These are phyloP conservation scores for Argyrosomus regius DNA, from an alignment of 2,797 vertebrate species.

Conservation along the genomic window DNA sequence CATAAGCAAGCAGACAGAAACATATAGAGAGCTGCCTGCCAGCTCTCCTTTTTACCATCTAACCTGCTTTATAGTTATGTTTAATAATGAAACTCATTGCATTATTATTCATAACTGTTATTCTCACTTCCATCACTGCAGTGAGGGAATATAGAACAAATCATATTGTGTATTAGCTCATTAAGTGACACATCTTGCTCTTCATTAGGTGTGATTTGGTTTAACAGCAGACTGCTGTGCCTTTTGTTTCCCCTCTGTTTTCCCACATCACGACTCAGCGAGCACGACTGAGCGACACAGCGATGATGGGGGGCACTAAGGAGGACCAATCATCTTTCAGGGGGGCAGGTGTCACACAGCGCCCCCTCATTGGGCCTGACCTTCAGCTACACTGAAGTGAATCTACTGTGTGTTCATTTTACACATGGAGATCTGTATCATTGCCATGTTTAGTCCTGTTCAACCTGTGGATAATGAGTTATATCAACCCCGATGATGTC, in stretches of 20 bases:
- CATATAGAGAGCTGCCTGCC: background rate
- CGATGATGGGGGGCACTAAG: conserved; percentile 1
- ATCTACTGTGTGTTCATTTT: background rate
- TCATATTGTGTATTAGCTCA: conserved; percentile 8
- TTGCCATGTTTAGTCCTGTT: background rate
- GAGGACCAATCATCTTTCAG: background rate
- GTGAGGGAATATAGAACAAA: conserved; percentile 5
- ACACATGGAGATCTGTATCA: background rate
- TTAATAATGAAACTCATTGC: conserved; percentile 14
- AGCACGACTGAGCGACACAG: background rate
- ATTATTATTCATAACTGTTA: conserved; percentile 26
- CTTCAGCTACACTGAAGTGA: background rate
- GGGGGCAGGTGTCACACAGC: background rate
- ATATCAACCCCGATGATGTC: background rate
- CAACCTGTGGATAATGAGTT: no score
- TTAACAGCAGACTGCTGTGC: background rate
- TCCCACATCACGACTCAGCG: background rate
- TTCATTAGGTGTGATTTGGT: conserved; percentile 32
- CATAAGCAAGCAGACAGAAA: background rate
- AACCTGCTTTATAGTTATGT: conserved; percentile 6
- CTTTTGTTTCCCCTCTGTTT: background rate
- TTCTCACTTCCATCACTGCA: conserved; percentile 1
- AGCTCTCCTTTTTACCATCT: background rate
- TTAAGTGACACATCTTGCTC: conserved; percentile 1
- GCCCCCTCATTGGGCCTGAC: background rate